A percentile compares a stretch with the other conserved stretches of the same genome.
phyloP scores from a whole-genome alignment of 2,888 invertebrate species.

The Drosophila borborema region DNA sequence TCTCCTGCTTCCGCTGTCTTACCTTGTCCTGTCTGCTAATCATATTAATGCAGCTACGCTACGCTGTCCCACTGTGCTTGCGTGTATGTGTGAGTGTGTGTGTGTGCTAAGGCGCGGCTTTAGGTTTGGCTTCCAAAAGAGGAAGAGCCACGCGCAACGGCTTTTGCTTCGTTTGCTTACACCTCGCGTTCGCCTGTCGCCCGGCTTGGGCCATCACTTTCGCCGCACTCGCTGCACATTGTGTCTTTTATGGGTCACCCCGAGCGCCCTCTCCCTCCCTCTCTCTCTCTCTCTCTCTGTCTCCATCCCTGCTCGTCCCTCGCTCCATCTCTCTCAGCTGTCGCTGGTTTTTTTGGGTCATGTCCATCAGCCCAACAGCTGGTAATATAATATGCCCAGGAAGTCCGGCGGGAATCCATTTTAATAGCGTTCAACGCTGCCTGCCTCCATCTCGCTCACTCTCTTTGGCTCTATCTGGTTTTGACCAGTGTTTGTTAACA shows the following conservation, averaged over 20 bases:
- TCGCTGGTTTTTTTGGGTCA: slow-evolving; percentile 69
- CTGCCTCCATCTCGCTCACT: background rate
- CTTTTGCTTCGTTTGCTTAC: slow-evolving; percentile 37
- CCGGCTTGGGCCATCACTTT: slow-evolving; percentile 59
- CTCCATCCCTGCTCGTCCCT: background rate
- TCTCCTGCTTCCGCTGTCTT: slow-evolving; percentile 7
- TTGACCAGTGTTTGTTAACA: slow-evolving; percentile 58
- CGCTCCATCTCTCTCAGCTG: slow-evolving; percentile 5
- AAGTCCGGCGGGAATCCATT: slow-evolving; percentile 81
- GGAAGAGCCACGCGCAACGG: slow-evolving; percentile 21
- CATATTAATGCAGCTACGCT: slow-evolving; percentile 71
- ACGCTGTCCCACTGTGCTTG: slow-evolving; percentile 36
- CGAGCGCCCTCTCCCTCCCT: background rate
- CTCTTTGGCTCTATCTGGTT: slow-evolving; percentile 13
- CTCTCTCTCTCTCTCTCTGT: background rate
- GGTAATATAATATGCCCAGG: slow-evolving; percentile 76
- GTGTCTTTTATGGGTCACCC: slow-evolving; percentile 67
- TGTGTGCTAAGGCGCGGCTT: slow-evolving; percentile 52
- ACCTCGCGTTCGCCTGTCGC: slow-evolving; percentile 26
- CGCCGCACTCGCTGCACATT: slow-evolving; percentile 63
- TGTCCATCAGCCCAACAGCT: slow-evolving; percentile 75
- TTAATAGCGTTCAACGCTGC: slow-evolving; percentile 66
- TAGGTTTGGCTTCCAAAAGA: slow-evolving; percentile 60
- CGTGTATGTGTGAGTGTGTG: slow-evolving; percentile 17
- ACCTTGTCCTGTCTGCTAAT: slow-evolving; percentile 55